phyloP scores from a whole-genome alignment of 2,113 vertebrate species.

The Nesoenas mayeri region DNA sequence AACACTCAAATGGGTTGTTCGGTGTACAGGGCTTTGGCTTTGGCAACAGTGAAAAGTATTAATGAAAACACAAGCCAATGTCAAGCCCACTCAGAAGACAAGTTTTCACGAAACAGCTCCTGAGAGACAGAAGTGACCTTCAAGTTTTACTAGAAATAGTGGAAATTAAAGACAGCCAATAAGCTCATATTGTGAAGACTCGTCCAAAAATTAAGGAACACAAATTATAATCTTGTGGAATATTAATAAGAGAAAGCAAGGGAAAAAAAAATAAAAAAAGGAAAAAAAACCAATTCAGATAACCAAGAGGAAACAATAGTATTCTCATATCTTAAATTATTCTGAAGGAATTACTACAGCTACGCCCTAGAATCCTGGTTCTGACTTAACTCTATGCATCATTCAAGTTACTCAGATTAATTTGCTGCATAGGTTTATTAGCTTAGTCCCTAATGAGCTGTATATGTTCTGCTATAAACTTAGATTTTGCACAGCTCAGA shows the following conservation, averaged over 20 bases:
- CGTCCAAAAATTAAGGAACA: not conserved
- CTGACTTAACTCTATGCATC: not conserved
- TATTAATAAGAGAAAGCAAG: not conserved
- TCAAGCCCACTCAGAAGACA: not conserved
- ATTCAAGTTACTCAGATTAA: not conserved
- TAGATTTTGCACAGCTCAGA: not conserved
- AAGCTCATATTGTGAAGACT: not conserved
- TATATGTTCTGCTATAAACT: not conserved
- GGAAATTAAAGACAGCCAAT: not conserved
- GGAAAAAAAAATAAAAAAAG: not conserved
- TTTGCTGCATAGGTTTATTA: not conserved
- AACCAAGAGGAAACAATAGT: not conserved
- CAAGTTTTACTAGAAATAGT: not conserved
- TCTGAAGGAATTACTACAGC: not conserved
- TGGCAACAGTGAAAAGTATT: not conserved
- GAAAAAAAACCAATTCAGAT: not conserved
- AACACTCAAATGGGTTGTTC: not conserved
- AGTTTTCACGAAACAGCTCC: not conserved
- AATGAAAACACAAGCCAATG: not conserved
- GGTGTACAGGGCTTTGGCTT: not conserved
- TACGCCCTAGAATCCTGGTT: not conserved
- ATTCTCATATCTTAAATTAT: not conserved
- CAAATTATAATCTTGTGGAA: not conserved
- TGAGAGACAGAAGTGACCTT: not conserved
- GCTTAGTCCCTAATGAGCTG: not conserved